Evolutionary conservation across 1,140 invertebrate genomes (phyloP).

Genomic region (Tribolium castaneum): DNA sequence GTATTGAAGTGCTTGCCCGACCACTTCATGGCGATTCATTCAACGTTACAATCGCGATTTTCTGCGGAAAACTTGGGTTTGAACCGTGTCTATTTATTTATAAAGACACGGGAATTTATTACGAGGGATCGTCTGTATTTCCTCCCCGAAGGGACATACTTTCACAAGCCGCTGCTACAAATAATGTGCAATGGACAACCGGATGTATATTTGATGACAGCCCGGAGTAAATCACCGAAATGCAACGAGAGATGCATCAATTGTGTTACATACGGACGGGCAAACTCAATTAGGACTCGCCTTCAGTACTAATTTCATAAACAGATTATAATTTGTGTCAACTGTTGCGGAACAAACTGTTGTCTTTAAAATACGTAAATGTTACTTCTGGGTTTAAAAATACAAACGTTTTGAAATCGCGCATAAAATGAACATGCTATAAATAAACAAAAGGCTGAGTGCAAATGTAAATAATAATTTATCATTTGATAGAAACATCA

Average conservation of each 20-base stretch:
- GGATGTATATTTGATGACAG: not conserved
- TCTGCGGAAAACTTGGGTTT: not conserved
- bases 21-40: too few species aligned
- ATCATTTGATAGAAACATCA: not conserved
- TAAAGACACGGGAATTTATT: slow-evolving; percentile 18
- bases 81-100: not conserved
- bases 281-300: not conserved
- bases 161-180: not conserved
- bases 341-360: slow-evolving; percentile 7
- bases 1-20: too few species aligned
- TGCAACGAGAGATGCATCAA: not conserved
- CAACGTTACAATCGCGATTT: not conserved
- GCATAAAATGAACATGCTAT: not conserved
- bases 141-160: not conserved
- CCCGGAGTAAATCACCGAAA: not conserved
- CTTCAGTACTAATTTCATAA: not conserved
- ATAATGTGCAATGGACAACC: not conserved
- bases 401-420: not conserved
- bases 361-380: not conserved
- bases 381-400: not conserved
- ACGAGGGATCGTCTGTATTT: not conserved
- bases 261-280: not conserved
- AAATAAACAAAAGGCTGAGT: not conserved
- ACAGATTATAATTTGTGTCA: not conserved
- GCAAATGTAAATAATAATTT: not conserved